Percentiles rank a stretch among this genome's conserved stretches.
phyloP scores from a whole-genome alignment of 2,797 vertebrate genomes.

The Phrynocephalus vlangalii region DNA sequence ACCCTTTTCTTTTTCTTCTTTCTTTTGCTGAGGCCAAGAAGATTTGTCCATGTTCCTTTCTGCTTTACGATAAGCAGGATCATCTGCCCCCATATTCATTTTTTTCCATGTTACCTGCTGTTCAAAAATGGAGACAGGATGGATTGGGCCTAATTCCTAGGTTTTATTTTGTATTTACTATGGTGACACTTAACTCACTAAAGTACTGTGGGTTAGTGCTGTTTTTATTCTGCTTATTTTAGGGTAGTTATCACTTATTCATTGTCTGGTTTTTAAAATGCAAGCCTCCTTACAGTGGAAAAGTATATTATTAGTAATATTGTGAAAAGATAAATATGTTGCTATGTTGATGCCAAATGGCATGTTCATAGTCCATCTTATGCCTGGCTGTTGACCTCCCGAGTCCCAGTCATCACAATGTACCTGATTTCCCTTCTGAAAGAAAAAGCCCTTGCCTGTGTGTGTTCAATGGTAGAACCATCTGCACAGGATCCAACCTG shows the following conservation, averaged over 20 bases:
- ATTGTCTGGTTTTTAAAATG: not conserved
- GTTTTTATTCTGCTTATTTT: not conserved
- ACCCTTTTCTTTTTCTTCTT: too few species aligned
- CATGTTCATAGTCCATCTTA: conserved; percentile 22
- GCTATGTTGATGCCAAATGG: not conserved
- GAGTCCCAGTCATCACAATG: not conserved
- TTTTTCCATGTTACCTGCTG: not conserved
- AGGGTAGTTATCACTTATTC: not conserved
- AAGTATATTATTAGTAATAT: not conserved
- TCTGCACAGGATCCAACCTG: conserved; percentile 6
- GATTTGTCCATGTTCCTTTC: too few species aligned
- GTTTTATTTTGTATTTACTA: not conserved
- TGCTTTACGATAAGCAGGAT: not conserved
- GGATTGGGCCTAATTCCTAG: too few species aligned
- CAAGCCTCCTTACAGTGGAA: not conserved
- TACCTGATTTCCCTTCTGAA: not conserved
- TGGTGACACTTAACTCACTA: not conserved
- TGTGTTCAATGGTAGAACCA: conserved; percentile 25
- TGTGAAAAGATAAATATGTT: not conserved
- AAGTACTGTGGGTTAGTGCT: not conserved
- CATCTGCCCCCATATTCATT: not conserved
- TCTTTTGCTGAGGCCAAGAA: too few species aligned
- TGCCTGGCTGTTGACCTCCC: not conserved
- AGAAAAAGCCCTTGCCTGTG: conserved; percentile 7
- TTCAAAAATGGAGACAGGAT: too few species aligned